phyloP scores from a whole-genome alignment of 92 coral and sea anemone species.

The Zoanthus solanderi region DNA sequence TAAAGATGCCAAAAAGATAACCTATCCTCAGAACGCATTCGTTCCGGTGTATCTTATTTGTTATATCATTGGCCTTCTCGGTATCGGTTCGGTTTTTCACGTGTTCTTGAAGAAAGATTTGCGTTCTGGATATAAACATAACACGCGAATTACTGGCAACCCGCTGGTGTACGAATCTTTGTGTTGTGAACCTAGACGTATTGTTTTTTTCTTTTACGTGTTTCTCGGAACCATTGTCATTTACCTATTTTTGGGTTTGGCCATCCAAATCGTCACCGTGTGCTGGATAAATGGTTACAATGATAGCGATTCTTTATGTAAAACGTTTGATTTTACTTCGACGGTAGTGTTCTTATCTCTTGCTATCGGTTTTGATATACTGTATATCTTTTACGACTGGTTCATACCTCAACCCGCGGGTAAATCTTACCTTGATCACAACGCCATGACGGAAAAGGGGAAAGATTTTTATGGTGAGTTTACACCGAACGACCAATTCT shows the following conservation, averaged over 20 bases:
- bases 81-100: not conserved
- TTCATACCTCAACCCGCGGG: not conserved
- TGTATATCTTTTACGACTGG: not conserved
- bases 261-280: not conserved
- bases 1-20: conserved; percentile 3
- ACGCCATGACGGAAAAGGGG: not conserved
- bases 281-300: not conserved
- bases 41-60: not conserved
- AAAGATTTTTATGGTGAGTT: not conserved
- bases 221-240: not conserved
- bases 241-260: not conserved
- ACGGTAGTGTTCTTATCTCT: not conserved
- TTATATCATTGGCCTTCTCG: not conserved
- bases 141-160: not conserved
- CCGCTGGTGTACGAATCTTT: not conserved
- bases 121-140: not conserved
- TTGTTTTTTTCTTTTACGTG: not conserved
- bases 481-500: not conserved
- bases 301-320: not conserved
- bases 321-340: not conserved
- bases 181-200: not conserved
- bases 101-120: not conserved
- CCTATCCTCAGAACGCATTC: not conserved
- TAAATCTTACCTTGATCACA: not conserved
- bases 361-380: not conserved